A percentile compares a stretch with the other conserved stretches of the same genome.
These are phyloP conservation scores for Plecturocebus donacophilus DNA, from an alignment of 2,113 vertebrate genomes.

Conservation along the genomic window DNA sequence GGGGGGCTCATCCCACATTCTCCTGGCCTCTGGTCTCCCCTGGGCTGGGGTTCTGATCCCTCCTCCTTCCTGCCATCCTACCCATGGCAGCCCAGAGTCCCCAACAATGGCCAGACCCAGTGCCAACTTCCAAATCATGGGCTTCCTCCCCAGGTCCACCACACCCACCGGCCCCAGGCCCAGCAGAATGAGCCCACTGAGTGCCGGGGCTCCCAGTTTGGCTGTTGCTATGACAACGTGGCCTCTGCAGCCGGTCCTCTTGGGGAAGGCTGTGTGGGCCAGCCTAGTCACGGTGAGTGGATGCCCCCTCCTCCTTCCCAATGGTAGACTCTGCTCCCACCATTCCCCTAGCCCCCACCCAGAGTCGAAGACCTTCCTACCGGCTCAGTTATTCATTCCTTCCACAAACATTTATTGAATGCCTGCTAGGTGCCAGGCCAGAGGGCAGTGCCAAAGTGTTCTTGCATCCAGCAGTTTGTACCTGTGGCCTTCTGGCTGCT, in stretches of 20 bases:
- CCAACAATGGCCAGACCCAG: background rate
- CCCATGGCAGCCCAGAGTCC: background rate
- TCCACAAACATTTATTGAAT: background rate
- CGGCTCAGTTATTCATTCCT: background rate
- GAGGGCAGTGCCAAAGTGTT: background rate
- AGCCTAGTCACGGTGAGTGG: constrained; percentile 89
- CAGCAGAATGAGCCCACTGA: constrained; percentile 81
- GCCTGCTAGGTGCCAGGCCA: background rate
- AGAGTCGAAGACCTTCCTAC: background rate
- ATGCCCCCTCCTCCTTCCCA: rapidly evolving
- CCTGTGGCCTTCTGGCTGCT: background rate
- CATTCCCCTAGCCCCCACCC: background rate
- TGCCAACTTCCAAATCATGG: background rate
- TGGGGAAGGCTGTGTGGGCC: constrained; percentile 92
- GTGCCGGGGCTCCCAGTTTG: constrained; percentile 89
- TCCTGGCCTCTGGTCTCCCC: background rate
- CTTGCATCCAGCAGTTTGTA: background rate
- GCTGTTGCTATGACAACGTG: constrained; percentile 93
- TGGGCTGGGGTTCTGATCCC: background rate
- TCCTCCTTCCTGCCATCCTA: background rate
- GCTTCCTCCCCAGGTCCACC: background rate
- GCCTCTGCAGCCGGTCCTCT: constrained; percentile 88
- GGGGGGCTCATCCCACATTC: background rate
- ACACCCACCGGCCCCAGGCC: constrained; percentile 59
- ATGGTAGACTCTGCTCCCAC: background rate